Percentiles rank a stretch among this genome's conserved stretches.
phyloP scores from a whole-genome alignment of 2,888 invertebrate species.

The Campoplex nolae region DNA sequence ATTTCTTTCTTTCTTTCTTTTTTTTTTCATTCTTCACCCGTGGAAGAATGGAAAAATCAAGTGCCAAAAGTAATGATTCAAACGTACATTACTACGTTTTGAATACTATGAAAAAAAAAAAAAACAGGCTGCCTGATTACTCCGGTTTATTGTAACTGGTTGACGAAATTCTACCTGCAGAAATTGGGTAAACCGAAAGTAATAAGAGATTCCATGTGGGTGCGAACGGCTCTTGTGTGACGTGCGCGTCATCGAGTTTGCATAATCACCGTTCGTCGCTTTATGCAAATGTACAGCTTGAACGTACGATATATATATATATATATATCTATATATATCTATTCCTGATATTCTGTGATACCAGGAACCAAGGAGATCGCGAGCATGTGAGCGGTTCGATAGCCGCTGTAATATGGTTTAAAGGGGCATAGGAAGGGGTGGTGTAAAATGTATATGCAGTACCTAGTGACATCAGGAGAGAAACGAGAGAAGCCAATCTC shows the following conservation, averaged over 20 bases:
- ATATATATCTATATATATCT: not conserved
- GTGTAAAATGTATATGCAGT: not conserved
- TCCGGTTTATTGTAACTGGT: conserved; percentile 7
- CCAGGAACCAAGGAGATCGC: conserved; percentile 38
- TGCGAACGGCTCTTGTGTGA: conserved; percentile 25
- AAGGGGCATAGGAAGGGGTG: not conserved
- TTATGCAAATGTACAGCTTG: conserved; percentile 61
- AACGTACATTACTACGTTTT: too few relatives aligned
- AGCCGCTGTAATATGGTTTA: conserved; percentile 39
- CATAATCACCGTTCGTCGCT: conserved; percentile 63
- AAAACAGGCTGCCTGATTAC: not conserved
- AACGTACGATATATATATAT: conserved; percentile 24
- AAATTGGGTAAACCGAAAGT: conserved; percentile 4
- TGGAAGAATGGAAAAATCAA: not conserved
- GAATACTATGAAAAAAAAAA: not conserved
- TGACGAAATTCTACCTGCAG: conserved; percentile 10
- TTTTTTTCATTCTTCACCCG: too few relatives aligned
- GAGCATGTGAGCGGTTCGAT: conserved; percentile 44
- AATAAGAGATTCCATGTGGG: conserved; percentile 21
- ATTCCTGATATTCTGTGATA: conserved; percentile 23
- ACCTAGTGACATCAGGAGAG: not conserved
- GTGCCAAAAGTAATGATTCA: not conserved
- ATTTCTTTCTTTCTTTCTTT: not conserved
- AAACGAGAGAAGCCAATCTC: conserved; percentile 33
- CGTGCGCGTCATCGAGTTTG: conserved; percentile 65